Evolutionary conservation across 1,140 invertebrate species (phyloP).

Genomic region (Drosophila oshimai): DNA sequence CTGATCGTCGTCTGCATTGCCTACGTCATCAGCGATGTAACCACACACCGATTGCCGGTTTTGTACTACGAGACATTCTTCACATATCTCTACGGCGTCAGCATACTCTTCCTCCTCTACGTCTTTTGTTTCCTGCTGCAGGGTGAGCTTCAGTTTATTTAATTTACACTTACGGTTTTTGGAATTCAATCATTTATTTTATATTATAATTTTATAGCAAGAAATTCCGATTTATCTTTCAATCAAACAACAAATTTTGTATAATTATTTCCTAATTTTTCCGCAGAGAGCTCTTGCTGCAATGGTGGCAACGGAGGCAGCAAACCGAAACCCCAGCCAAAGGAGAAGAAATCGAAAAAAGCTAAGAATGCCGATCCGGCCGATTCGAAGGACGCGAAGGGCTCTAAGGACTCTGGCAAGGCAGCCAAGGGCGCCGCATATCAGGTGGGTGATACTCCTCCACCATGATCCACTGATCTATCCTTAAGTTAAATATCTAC

Average conservation of each 20-base stretch:
- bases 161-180: no score
- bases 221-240: no score
- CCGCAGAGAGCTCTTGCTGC: constrained; percentile 90
- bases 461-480: no score
- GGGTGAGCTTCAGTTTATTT: no score
- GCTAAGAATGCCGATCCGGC: constrained; percentile 85
- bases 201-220: no score
- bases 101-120: constrained; percentile 97
- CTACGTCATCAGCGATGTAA: constrained; percentile 95
- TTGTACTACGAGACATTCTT: constrained; percentile 98
- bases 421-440: constrained; percentile 85
- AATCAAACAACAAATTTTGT: no score
- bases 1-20: constrained; percentile 95
- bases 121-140: constrained; percentile 98
- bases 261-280: neutral
- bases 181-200: no score
- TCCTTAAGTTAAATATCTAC: no score
- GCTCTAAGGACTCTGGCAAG: constrained; percentile 85
- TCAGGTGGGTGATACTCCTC: constrained; percentile 85
- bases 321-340: constrained; percentile 87
- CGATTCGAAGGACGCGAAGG: constrained; percentile 84
- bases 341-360: constrained; percentile 90
- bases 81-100: constrained; percentile 97
- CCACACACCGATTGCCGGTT: constrained; percentile 94
- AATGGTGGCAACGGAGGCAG: constrained; percentile 83